These are phyloP conservation scores for Dolomedes plantarius DNA, from an alignment of 2,888 invertebrate species.

Conservation along the genomic window DNA sequence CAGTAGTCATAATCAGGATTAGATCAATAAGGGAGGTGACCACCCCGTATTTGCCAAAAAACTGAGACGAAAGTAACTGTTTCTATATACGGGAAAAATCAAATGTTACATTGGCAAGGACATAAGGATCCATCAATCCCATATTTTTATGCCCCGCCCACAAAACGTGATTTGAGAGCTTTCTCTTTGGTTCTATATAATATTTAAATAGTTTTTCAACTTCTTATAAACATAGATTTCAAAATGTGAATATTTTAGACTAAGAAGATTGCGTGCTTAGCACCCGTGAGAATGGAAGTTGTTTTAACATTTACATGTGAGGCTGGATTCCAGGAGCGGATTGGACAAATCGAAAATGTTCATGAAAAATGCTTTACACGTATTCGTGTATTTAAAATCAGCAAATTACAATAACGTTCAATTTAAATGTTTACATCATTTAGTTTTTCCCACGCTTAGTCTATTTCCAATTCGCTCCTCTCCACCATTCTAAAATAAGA, in stretches of 20 bases:
- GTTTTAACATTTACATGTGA: conserved; percentile 12
- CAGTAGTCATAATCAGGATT: conserved; percentile 1
- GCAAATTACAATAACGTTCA: no score
- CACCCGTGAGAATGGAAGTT: conserved; percentile 44
- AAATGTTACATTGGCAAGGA: conserved; percentile 39
- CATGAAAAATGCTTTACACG: neutral
- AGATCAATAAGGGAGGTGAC: conserved; percentile 2
- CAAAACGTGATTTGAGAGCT: conserved; percentile 64
- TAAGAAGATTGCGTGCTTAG: conserved; percentile 47
- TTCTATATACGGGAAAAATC: conserved; percentile 27
- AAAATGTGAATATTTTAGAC: conserved; percentile 55
- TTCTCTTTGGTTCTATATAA: conserved; percentile 54
- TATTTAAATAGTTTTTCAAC: conserved; percentile 48
- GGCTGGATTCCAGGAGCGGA: neutral
- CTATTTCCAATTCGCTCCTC: neutral
- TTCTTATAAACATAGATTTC: conserved; percentile 56
- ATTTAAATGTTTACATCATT: neutral
- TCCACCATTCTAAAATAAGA: neutral
- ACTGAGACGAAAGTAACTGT: conserved; percentile 29
- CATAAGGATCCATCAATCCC: conserved; percentile 12
- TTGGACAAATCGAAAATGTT: neutral
- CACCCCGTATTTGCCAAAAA: conserved; percentile 55
- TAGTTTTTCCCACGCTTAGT: neutral
- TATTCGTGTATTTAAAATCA: no score
- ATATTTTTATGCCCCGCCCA: conserved; percentile 41